Conservation (phyloP, 2,113 vertebrate genomes). For the Tachuris rubrigastra region DNA sequence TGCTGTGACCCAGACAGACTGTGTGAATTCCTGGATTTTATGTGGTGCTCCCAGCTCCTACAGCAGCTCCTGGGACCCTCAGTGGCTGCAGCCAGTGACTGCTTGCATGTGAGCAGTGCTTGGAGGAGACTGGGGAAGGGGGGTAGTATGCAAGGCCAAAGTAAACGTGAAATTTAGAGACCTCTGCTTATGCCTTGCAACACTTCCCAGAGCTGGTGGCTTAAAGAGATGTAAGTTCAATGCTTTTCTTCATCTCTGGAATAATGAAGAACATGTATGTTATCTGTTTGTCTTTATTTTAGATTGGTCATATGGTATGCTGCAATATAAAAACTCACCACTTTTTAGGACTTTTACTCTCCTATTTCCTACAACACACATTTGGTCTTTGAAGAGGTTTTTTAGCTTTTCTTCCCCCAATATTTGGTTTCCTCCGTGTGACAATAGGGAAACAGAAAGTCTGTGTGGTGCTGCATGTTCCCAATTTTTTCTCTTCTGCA, state of each 20-base stretch:
- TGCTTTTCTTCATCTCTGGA: background rate
- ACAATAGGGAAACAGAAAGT: background rate
- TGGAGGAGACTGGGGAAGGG: background rate
- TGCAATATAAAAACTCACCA: background rate
- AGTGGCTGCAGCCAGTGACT: accelerated
- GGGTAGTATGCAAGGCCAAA: background rate
- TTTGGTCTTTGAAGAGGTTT: background rate
- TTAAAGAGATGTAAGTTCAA: background rate
- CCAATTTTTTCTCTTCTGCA: background rate
- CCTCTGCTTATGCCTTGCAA: background rate
- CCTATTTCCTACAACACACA: background rate
- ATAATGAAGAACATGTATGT: background rate
- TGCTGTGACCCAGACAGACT: background rate
- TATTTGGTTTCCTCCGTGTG: background rate
- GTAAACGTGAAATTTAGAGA: background rate
- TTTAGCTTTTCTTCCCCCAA: background rate
- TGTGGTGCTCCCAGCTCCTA: background rate
- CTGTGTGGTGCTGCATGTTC: background rate
- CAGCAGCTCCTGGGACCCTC: background rate
- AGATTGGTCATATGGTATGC: background rate
- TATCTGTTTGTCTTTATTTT: background rate
- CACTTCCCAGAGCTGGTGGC: background rate
- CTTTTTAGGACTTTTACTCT: background rate
- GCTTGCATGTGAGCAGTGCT: background rate
- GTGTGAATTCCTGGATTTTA: background rate